Evolutionary conservation across 2,797 vertebrate genomes (phyloP).

Genomic region (Tokudaia muenninki): DNA sequence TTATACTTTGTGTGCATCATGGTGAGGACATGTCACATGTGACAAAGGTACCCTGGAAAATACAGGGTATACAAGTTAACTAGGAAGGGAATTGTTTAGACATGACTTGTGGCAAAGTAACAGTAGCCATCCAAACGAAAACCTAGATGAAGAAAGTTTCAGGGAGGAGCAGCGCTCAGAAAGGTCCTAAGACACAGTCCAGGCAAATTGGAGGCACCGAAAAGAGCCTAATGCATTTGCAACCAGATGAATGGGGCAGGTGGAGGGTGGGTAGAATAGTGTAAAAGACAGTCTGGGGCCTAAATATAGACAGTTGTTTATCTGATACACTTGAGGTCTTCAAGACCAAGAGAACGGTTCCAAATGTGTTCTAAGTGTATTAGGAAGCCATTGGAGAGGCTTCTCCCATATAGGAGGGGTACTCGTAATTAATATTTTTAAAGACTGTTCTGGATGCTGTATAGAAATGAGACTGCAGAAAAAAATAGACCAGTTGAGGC

Average conservation of each 20-base stretch:
- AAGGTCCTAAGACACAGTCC: not conserved
- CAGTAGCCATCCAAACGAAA: not conserved
- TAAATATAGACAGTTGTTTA: not conserved
- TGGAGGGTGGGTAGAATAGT: not conserved
- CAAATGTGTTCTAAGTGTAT: not conserved
- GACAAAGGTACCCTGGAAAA: not conserved
- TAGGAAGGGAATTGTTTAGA: not conserved
- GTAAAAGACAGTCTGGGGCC: not conserved
- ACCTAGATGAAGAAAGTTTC: not conserved
- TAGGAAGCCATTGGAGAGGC: not conserved
- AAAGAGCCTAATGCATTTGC: not conserved
- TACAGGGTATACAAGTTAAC: not conserved
- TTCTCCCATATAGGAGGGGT: not conserved
- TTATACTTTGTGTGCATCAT: not conserved
- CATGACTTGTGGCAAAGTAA: not conserved
- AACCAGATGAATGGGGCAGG: not conserved
- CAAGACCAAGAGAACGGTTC: not conserved
- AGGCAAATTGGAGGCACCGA: not conserved
- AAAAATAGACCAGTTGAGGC: not conserved
- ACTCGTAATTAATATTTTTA: not conserved
- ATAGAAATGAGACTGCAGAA: not conserved
- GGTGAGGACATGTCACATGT: not conserved
- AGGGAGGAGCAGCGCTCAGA: not conserved
- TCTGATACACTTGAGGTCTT: not conserved
- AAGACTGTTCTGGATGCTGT: not conserved